Evolutionary conservation across 2,113 vertebrate genomes (phyloP).

Genomic region (Leptocoma aspasia): DNA sequence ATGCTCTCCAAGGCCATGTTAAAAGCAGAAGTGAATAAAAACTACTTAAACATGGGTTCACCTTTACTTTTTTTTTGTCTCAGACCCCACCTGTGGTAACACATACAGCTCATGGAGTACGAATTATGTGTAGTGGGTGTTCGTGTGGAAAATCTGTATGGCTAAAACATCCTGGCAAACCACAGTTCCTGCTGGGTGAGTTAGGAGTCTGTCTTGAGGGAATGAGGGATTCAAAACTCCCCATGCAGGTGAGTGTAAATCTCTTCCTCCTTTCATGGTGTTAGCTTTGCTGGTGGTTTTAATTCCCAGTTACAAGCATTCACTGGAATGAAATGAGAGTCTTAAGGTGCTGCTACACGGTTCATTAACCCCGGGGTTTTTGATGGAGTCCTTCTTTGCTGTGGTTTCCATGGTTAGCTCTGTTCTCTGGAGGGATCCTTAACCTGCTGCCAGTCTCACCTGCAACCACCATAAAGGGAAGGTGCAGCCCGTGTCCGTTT

Average conservation of each 20-base stretch:
- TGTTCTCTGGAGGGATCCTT: not conserved
- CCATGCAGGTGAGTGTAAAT: conserved; percentile 22
- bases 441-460: not conserved
- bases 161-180: not conserved
- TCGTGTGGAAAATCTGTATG: not conserved
- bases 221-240: not conserved
- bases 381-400: not conserved
- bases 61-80: not conserved
- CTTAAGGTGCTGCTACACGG: not conserved
- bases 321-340: not conserved
- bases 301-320: not conserved
- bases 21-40: not conserved
- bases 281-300: conserved; percentile 27
- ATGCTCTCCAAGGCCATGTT: not conserved
- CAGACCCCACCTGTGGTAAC: not conserved
- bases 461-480: not conserved
- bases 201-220: conserved; percentile 5
- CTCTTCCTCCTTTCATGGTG: conserved; percentile 17
- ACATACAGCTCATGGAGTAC: not conserved
- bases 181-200: not conserved
- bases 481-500: not conserved
- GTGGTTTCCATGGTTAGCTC: not conserved
- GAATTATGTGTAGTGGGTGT: not conserved
- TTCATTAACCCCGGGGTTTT: not conserved
- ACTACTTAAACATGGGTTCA: not conserved